Evolutionary conservation across 2,113 vertebrate species (phyloP), one percentile per base, ranked within the genome.

Genomic region (Pteropus alecto): DNA sequence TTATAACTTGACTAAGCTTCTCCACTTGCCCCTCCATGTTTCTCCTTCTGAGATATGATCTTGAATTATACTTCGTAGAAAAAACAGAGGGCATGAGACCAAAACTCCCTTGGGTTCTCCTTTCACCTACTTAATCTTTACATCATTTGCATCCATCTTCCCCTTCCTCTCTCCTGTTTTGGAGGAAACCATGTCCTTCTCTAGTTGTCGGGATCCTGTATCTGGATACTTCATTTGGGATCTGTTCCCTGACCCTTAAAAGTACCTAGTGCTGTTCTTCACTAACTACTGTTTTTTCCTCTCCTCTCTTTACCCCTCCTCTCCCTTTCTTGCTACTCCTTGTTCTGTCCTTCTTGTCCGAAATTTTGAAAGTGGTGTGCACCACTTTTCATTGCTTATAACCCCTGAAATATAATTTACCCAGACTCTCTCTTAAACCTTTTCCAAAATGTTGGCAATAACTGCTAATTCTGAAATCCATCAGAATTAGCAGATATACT

Each of bases 1-100:
- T 30, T 35, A n/a, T 13, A 48, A 33, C 26, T 26, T 93, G 43
- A 61, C 54, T 70, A 60, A 91, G n/a, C 18, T 48, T 30, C 13
- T 90, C 22, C 43, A 33, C 33, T 28, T 68, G 48, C 16, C 48
- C 60, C 56, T 61, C 18, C 8, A 14, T 0, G 7, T 5, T 8
- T 19, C 14, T 38, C 28, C 41, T 63, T 65, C 77, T 77, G 83
- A 95, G 78, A 56, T 38, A 21, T 6, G 38, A 81, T 26, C 51
- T 91, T 83, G 54, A 94, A 60, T 91, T 93, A 28, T 41, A 18
- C n/a, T 76, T 63, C 30, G n/a, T 63, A 90, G 22, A 95, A 60
- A 77, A 77, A 94, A 81, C 21, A 82, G 33, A 95, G 6, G 15
- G 22, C 43, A 90, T 19, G 15, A 48, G n/a, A 67, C n/a, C 70